Conservation (phyloP, 2,113 vertebrate genomes). For the Apeltes quadracus region DNA sequence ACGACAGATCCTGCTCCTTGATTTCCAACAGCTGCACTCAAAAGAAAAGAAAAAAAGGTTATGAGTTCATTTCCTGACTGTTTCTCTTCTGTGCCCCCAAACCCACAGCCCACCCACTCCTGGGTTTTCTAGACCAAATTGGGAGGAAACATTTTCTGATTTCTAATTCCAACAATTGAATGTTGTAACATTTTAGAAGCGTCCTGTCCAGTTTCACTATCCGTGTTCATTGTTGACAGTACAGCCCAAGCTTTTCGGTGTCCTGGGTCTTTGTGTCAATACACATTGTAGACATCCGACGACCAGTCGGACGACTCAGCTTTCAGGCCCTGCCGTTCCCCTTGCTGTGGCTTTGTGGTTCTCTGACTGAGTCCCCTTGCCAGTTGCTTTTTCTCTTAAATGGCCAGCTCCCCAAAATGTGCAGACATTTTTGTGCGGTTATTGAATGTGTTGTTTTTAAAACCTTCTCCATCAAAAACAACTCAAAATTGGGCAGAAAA, state of each 20-base stretch:
- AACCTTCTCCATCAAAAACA: constrained; percentile 41
- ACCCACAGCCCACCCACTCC: constrained; percentile 70
- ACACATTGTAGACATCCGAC: constrained; percentile 60
- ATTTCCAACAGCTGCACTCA: constrained; percentile 30
- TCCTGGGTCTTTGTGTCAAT: constrained; percentile 58
- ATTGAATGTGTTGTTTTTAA: constrained; percentile 42
- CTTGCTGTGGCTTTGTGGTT: constrained; percentile 77
- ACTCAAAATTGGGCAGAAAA: constrained; percentile 22
- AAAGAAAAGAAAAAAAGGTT: constrained; percentile 11
- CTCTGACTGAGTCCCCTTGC: constrained; percentile 50
- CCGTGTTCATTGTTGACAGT: constrained; percentile 11
- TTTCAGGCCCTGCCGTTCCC: constrained; percentile 60
- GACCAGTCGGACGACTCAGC: constrained; percentile 51
- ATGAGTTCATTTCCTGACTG: constrained; percentile 59
- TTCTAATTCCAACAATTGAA: constrained; percentile 48
- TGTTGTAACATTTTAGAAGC: constrained; percentile 13
- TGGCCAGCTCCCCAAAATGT: constrained; percentile 39
- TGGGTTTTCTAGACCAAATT: constrained; percentile 41
- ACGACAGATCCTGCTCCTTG: constrained; percentile 19
- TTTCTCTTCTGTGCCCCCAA: not conserved
- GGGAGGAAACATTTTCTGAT: constrained; percentile 11
- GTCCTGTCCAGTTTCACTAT: constrained; percentile 8
- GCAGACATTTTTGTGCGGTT: constrained; percentile 38
- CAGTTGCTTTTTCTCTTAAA: constrained; percentile 70
- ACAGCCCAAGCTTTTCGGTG: constrained; percentile 16